Evolutionary conservation across 2,797 vertebrate genomes (phyloP).

Genomic region (Crotalus adamanteus): DNA sequence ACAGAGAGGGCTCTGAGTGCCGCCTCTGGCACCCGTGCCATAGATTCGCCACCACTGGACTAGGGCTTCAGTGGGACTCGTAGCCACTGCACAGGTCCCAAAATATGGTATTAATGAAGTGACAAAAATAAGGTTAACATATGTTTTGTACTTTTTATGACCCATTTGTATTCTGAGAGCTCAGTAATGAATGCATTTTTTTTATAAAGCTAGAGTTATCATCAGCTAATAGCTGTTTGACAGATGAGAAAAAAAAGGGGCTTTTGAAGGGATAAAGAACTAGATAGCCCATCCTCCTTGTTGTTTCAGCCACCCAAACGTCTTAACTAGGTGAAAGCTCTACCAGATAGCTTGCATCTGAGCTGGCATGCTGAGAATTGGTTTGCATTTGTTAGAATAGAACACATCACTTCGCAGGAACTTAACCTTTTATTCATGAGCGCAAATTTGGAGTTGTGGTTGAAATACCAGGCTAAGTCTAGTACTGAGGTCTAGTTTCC

Average conservation of each 20-base stretch:
- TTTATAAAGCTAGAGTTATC: not conserved
- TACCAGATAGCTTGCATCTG: not conserved
- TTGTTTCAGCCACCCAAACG: not conserved
- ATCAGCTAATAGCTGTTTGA: not conserved
- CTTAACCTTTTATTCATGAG: not conserved
- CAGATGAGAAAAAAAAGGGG: not conserved
- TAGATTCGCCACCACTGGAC: no score
- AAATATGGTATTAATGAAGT: not conserved
- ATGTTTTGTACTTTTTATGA: not conserved
- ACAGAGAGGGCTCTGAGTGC: no score
- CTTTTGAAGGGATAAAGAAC: not conserved
- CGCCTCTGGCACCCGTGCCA: no score
- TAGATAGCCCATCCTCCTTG: not conserved
- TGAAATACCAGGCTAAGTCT: not conserved
- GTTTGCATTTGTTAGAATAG: not conserved
- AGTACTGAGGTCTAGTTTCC: not conserved
- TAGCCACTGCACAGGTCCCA: not conserved
- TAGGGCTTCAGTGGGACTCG: not conserved
- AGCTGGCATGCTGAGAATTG: not conserved
- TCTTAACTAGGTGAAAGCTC: not conserved
- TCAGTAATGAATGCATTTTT: not conserved
- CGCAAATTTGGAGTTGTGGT: not conserved
- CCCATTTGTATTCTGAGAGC: not conserved
- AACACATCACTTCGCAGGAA: not conserved
- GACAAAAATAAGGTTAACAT: not conserved